A percentile compares a stretch with the other conserved stretches of the same genome.
Conservation (phyloP, 2,888 invertebrate species). For the Pandemis corylana region DNA sequence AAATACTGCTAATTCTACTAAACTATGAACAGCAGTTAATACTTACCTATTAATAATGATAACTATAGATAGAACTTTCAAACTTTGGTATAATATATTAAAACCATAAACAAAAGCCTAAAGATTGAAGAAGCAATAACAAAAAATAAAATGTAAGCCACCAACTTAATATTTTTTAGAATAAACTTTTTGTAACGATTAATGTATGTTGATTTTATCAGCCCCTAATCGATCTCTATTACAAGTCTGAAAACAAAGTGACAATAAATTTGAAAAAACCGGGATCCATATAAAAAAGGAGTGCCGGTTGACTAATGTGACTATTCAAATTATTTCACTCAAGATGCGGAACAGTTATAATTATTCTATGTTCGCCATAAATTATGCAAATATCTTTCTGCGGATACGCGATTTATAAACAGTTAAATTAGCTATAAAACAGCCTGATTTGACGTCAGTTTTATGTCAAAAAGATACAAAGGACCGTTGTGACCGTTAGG, state of each 20-base stretch:
- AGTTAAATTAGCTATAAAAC: constrained; percentile 44
- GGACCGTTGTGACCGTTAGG: constrained; percentile 61
- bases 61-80: not conserved
- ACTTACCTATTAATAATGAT: not conserved
- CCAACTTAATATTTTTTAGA: not conserved
- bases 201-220: constrained; percentile 35
- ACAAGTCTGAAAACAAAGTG: constrained; percentile 18
- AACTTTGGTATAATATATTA: not conserved
- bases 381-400: constrained; percentile 40
- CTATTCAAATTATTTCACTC: constrained; percentile 31
- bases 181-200: not conserved
- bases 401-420: constrained; percentile 41
- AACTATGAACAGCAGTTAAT: too few relatives aligned
- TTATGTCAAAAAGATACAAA: constrained; percentile 55
- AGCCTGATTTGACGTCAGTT: constrained; percentile 48
- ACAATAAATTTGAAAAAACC: constrained; percentile 30
- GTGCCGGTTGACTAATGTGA: constrained; percentile 34
- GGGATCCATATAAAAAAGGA: constrained; percentile 14
- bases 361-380: constrained; percentile 40
- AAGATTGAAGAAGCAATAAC: too few relatives aligned
- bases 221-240: constrained; percentile 33
- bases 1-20: too few relatives aligned
- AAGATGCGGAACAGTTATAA: constrained; percentile 38
- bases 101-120: not conserved
- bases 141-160: too few relatives aligned